Conservation (phyloP, 1,140 invertebrate species). For the Tribolium madens region DNA sequence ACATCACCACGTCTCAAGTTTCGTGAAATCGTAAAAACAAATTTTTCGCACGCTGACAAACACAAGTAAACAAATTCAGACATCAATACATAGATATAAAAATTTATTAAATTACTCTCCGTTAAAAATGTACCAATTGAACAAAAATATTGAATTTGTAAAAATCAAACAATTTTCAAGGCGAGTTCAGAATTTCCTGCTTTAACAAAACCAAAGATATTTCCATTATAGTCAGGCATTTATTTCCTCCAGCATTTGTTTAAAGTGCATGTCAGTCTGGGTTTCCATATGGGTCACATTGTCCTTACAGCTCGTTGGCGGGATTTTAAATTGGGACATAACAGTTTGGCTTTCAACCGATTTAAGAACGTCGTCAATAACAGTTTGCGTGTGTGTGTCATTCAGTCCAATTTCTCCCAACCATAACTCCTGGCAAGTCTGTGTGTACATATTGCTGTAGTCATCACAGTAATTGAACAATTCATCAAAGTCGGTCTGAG, state of each 20-base stretch:
- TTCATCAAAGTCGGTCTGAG: constrained; percentile 69
- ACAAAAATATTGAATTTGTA: no score
- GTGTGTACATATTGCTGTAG: constrained; percentile 71
- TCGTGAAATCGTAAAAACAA: no score
- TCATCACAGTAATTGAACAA: constrained; percentile 63
- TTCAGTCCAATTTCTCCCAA: constrained; percentile 69
- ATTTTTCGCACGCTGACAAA: no score
- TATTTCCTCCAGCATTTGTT: constrained; percentile 62
- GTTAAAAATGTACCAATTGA: no score
- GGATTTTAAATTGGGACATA: constrained; percentile 52
- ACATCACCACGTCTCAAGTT: no score
- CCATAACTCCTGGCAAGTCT: constrained; percentile 72
- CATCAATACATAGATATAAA: no score
- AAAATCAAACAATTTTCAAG: no score
- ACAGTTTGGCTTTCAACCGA: constrained; percentile 64
- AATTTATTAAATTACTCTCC: no score
- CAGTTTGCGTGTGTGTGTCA: constrained; percentile 74
- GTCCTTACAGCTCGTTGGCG: constrained; percentile 51
- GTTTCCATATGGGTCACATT: constrained; percentile 61
- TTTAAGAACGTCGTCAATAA: constrained; percentile 60
- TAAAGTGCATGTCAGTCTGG: constrained; percentile 62
- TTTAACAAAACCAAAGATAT: constrained; percentile 15
- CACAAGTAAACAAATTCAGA: no score
- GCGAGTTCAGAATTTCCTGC: no score
- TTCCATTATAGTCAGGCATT: constrained; percentile 63